These are phyloP conservation scores for Haliclona indistincta DNA, from an alignment of 37 sponge, comb jelly and placozoan species.

Conservation along the genomic window DNA sequence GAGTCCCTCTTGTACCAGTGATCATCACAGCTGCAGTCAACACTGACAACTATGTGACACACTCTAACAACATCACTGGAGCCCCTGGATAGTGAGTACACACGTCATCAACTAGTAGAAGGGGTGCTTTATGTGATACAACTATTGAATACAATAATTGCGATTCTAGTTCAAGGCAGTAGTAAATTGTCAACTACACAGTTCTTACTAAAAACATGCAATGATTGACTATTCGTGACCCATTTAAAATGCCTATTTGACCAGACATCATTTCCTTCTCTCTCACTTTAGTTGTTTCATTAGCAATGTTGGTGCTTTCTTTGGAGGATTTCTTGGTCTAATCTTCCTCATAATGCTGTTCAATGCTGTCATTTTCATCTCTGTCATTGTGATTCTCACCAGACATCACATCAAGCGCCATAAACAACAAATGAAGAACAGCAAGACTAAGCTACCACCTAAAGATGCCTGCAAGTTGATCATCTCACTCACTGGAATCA, in stretches of 20 bases:
- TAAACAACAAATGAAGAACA: not conserved
- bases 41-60: not conserved
- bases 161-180: no score
- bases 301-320: constrained; percentile 13
- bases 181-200: no score
- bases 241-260: no score
- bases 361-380: constrained; percentile 49
- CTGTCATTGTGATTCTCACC: constrained; percentile 28
- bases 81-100: not conserved
- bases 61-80: not conserved
- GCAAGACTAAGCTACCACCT: not conserved
- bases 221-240: no score
- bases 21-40: not conserved
- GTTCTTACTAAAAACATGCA: no score
- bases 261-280: not conserved
- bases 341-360: constrained; percentile 29
- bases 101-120: no score
- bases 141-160: no score
- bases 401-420: constrained; percentile 7
- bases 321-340: constrained; percentile 47
- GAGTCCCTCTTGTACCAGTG: not conserved
- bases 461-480: constrained; percentile 14
- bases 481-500: constrained; percentile 29
- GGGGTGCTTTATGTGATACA: no score
- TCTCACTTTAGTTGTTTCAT: constrained; percentile 57